Evolutionary conservation across 1,140 invertebrate genomes (phyloP), one percentile per base, ranked within the genome.

Genomic region (Mycetomoellerius zeteki): DNA sequence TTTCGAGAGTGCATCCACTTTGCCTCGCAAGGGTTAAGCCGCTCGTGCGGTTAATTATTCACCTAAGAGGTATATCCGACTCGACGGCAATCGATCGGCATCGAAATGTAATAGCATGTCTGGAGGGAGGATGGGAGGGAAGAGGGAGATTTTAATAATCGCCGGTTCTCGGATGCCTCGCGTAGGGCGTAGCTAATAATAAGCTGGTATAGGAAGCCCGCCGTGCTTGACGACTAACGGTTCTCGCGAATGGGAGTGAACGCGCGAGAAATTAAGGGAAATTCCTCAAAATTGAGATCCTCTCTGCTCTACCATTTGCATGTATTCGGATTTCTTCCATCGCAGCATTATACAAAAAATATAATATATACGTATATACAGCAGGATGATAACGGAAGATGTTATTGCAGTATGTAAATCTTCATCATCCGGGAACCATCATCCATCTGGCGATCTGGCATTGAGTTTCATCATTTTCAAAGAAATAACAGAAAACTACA

Each of bases 51-150:
- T 37, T 82, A 73, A 82, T 82, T 82, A 47, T 24, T 58, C 65
- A 24, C 54, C 7, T 69, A 69, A 56, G 50, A 71, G 77, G 30
- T 54, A 52, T n/a, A 52, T 50, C 33, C 21, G 21, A 80, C 27
- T 37, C 43, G 47, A 3, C 62, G 43, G 10, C 10, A 0, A 72
- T 58, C 75, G 75, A 78, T 78, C 24, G 24, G 19, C 60, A 69
- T 69, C 24, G n/a, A 84, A 73, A 84, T 84, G 54, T 84, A 84
- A 84, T 73, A 75, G 50, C 37, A 50, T n/a, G 54, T 50, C 58
- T 43, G 12, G 7, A 14, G 33, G 19, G 19, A 6, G 37, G 12
- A 2, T 8, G 33, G 12, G 10, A 3, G 21, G 12, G 58, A 27
- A 12, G 16, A 6, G 21, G 8, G 24, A 16, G 37, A 19, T 60